phyloP scores from a whole-genome alignment of 2,888 invertebrate species.

The Cremastinae sp. region DNA sequence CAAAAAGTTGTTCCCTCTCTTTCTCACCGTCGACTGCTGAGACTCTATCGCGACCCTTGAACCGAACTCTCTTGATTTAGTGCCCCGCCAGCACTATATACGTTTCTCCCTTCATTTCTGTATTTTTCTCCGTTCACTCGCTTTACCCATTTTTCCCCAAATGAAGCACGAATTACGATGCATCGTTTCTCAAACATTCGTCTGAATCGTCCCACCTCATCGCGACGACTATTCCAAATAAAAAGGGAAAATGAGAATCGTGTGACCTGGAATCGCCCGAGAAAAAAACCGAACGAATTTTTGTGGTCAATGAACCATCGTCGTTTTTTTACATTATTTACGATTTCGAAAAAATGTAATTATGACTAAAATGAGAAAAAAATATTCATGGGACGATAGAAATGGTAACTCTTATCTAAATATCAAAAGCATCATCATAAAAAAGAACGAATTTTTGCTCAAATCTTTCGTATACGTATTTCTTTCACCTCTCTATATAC shows the following conservation, averaged over 20 bases:
- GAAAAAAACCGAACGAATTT: slow-evolving; percentile 14
- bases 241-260: slow-evolving; percentile 36
- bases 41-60: slow-evolving; percentile 66
- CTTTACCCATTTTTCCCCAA: slow-evolving; percentile 33
- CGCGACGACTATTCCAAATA: background rate
- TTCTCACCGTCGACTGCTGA: slow-evolving; percentile 53
- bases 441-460: too few relatives aligned
- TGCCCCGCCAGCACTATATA: too few relatives aligned
- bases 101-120: slow-evolving; percentile 31
- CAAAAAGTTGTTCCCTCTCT: slow-evolving; percentile 11
- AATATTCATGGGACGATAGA: too few relatives aligned
- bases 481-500: too few relatives aligned
- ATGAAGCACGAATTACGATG: slow-evolving; percentile 62
- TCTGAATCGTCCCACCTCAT: slow-evolving; percentile 2
- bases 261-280: slow-evolving; percentile 15
- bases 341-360: slow-evolving; percentile 12
- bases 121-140: slow-evolving; percentile 9
- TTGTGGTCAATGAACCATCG: slow-evolving; percentile 31
- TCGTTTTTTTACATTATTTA: slow-evolving; percentile 12
- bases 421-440: too few relatives aligned
- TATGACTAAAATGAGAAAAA: background rate
- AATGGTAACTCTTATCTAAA: too few relatives aligned
- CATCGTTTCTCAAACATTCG: slow-evolving; percentile 61
- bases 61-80: slow-evolving; percentile 70
- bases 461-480: too few relatives aligned